Evolutionary conservation across 2,888 invertebrate genomes (phyloP), one percentile per base, ranked within the genome.

Genomic region (Congeria kusceri): DNA sequence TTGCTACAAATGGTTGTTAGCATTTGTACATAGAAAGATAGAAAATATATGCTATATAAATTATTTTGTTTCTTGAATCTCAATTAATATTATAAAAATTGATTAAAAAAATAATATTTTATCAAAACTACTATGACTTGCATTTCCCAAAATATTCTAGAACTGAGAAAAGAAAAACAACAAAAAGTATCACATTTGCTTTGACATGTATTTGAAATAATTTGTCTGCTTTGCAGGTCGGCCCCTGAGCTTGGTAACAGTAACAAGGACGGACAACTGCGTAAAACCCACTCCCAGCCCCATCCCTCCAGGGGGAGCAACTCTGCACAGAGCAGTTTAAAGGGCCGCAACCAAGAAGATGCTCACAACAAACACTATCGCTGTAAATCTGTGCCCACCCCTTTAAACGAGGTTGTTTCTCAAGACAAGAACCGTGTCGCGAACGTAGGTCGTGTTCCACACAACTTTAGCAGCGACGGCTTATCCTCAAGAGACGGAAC

Each of bases 241-340:
- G 92, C 93, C 28, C 93, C 93, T 44, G 93, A 94, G 77, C 88
- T 94, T 49, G 90, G 90, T 57, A 90, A 89, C 64, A 82, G 90
- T 63, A 94, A 94, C 93, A 87, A 85, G 66, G 95, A 95, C 89
- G 94, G 94, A 77, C 92, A 94, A 47, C 89, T 94, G 69, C 92
- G 95, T 84, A 95, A 94, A 93, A 94, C 94, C 15, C 90, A 94
- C 79, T 94, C 94, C 67, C 93, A 94, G 87, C 94, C 94, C 56
- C 89, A 90, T 70, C 93, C 94, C 23, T 74, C 73, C 56, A 85
- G 88, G 68, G 87, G 81, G 70, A 80, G 78, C 56, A 79, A 83
- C 79, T 82, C 85, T 56, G 49, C 69, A 64, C 80, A 76, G 58
- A 65, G 64, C 57, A 81, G 62, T 62, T 32, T 59, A 32, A 80